Evolutionary conservation across 1,140 invertebrate species (phyloP), one percentile per base, ranked within the genome.

Genomic region (Melitaea cinxia): DNA sequence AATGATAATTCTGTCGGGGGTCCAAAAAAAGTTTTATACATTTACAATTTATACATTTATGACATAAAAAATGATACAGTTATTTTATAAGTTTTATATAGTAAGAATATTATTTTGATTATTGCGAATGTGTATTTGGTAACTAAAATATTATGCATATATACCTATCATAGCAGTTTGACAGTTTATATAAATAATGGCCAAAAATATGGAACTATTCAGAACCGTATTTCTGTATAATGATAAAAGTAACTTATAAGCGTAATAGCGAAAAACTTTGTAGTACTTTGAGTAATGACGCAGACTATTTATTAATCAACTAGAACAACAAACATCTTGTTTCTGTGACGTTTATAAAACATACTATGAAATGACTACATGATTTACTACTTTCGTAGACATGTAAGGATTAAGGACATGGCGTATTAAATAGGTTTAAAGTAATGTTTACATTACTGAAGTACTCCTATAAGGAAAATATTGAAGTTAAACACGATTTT

Each of bases 261-360:
- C 4, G 12, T 15, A 52, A 30, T 30, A 52, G 30, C 30, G 21
- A 23, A 39, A 56, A 33, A 59, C 57, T 49, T 50, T 33, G 45
- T 49, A 33, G 50, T 19, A 45, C 17, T 49, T 15, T 59, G 57
- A 59, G 26, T 59, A 59, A 59, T 59, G 57, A 50, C 57, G 45
- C 26, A 49, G 26, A 30, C 57, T 17, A 59, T n/a, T n/a, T n/a
- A n/a, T 59, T 59, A 59, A 59, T 59, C 45, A 59, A 59, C 45
- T 30, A 50, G 57, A 50, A 59, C 28, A 59, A 59, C 57, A 59
- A 59, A 59, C 45, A 59, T 59, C 42, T 59, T 59, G 28, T 49
- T 50, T 42, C 28, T 59, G 15, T 33, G 57, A 59, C 57, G 30
- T 23, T 59, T 30, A 28, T 50, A 50, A 50, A 60, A 49, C 21